Evolutionary conservation across 2,888 invertebrate genomes (phyloP).

Genomic region (Branchinecta sandiegonensis): DNA sequence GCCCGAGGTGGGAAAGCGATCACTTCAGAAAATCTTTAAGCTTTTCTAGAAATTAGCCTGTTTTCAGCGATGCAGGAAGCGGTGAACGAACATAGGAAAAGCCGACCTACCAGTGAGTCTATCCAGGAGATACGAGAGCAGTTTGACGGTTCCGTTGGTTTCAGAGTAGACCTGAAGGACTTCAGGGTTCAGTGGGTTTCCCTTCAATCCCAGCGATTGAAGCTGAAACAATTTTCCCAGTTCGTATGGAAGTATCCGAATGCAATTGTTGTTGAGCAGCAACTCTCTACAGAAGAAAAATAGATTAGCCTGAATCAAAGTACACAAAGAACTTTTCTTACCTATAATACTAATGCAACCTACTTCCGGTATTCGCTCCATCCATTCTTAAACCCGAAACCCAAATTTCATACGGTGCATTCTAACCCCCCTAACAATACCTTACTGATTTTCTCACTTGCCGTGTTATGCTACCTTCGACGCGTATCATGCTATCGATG

Average conservation of each 20-base stretch:
- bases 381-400: background rate
- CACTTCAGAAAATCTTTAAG: too few relatives aligned
- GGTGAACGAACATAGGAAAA: conserved; percentile 15
- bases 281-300: conserved; percentile 54
- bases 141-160: conserved; percentile 82
- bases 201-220: conserved; percentile 76
- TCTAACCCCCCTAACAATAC: too few relatives aligned
- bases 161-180: conserved; percentile 81
- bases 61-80: background rate
- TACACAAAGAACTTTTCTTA: background rate
- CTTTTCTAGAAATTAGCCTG: too few relatives aligned
- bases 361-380: too few relatives aligned
- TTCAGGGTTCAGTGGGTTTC: conserved; percentile 87
- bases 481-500: too few relatives aligned
- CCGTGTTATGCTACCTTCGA: too few relatives aligned
- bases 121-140: conserved; percentile 86
- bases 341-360: background rate
- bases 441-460: too few relatives aligned
- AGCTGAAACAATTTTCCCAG: conserved; percentile 94
- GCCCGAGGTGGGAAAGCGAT: too few relatives aligned
- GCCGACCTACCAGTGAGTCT: conserved; percentile 69
- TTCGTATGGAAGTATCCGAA: conserved; percentile 87
- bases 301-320: background rate
- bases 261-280: conserved; percentile 80
- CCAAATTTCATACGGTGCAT: background rate